Evolutionary conservation across 2,797 vertebrate species (phyloP).

Genomic region (Linurgus olivaceus): DNA sequence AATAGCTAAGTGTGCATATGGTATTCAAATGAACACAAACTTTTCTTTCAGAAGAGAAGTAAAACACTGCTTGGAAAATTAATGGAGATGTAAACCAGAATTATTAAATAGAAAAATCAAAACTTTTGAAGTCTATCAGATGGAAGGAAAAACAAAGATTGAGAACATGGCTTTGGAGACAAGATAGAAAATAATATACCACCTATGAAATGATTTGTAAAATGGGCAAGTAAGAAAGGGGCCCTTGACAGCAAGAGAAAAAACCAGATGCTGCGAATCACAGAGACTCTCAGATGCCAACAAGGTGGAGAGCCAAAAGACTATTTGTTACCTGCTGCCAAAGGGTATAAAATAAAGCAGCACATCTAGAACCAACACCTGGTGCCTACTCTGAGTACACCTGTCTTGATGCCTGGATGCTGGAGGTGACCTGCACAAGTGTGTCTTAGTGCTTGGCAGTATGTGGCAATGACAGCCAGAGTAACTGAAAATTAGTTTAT

Average conservation of each 20-base stretch:
- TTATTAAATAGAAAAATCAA: background rate
- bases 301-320: background rate
- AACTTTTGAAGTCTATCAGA: background rate
- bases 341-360: background rate
- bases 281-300: background rate
- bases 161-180: background rate
- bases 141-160: background rate
- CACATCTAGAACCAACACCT: background rate
- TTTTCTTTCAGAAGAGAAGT: background rate
- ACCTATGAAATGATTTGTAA: background rate
- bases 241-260: background rate
- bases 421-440: background rate
- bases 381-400: background rate
- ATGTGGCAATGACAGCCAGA: fast-evolving
- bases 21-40: background rate
- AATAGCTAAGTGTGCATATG: background rate
- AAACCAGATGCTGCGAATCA: background rate
- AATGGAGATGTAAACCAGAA: background rate
- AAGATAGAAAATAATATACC: background rate
- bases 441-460: background rate
- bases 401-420: background rate
- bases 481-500: background rate
- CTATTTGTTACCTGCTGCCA: background rate
- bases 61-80: background rate
- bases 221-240: background rate